phyloP scores from a whole-genome alignment of 2,797 vertebrate genomes.

The Antrozous pallidus region DNA sequence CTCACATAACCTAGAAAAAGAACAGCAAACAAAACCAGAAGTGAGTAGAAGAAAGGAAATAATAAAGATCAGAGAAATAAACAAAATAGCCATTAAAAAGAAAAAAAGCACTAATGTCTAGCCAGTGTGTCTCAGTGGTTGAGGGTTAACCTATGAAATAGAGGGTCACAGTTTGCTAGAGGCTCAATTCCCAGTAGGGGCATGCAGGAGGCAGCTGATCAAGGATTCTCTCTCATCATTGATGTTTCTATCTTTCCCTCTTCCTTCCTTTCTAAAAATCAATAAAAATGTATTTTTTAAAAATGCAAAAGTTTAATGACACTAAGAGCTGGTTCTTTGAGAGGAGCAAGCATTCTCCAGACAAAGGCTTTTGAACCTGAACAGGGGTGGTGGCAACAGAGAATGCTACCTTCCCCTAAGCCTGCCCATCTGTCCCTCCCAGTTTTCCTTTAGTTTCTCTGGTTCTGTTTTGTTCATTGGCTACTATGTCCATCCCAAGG shows the following conservation, averaged over 20 bases:
- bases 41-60: background rate
- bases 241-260: too few species aligned
- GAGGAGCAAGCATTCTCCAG: background rate
- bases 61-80: background rate
- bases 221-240: too few species aligned
- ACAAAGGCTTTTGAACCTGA: slow-evolving; percentile 52
- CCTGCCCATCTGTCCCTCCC: background rate
- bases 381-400: slow-evolving; percentile 30
- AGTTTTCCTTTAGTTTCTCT: slow-evolving; percentile 59
- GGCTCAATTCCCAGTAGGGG: too few species aligned
- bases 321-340: background rate
- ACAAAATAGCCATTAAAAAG: background rate
- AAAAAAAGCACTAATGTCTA: too few species aligned
- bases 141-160: too few species aligned
- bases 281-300: background rate
- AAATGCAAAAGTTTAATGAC: background rate
- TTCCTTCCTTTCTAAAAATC: too few species aligned
- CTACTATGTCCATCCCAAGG: slow-evolving; percentile 57
- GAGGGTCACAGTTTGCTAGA: too few species aligned
- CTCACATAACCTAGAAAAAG: background rate
- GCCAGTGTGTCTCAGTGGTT: too few species aligned
- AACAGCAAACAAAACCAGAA: background rate
- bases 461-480: slow-evolving; percentile 69
- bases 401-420: slow-evolving; percentile 48
- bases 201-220: too few species aligned